Conservation (phyloP, 2,797 vertebrate species). For the Atherinosoma microstoma region DNA sequence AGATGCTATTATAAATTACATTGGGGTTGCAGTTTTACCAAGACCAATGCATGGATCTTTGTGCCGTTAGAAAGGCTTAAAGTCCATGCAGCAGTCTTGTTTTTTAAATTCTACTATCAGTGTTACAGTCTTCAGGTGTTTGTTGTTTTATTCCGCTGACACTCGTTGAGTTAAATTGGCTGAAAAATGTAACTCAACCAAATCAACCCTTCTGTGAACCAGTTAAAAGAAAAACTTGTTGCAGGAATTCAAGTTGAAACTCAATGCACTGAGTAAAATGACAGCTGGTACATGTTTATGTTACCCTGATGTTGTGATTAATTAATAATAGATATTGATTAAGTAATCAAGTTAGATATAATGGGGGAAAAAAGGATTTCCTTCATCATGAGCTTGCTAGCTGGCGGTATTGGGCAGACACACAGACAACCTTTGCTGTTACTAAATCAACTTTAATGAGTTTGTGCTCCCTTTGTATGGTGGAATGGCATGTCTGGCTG, state of each 20-base stretch:
- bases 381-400: constrained; percentile 5
- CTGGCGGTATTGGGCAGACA: constrained; percentile 19
- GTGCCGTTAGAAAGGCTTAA: background rate
- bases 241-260: too few species aligned
- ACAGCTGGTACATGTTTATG: background rate
- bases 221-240: background rate
- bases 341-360: background rate
- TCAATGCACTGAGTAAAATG: background rate
- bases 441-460: constrained; percentile 68
- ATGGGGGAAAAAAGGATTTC: background rate
- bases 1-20: background rate
- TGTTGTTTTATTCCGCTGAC: too few species aligned
- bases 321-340: background rate
- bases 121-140: background rate
- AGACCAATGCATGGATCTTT: background rate
- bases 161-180: background rate
- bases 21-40: background rate
- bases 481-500: constrained; percentile 58
- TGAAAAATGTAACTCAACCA: background rate
- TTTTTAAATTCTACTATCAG: background rate
- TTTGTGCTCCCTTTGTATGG: constrained; percentile 30
- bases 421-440: constrained; percentile 21
- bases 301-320: background rate
- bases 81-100: background rate
- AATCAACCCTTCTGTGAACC: too few species aligned